Percentiles rank a stretch among this genome's conserved stretches.
These are phyloP conservation scores for Blastobasis lacticolella DNA, from an alignment of 2,888 invertebrate genomes.

Conservation along the genomic window DNA sequence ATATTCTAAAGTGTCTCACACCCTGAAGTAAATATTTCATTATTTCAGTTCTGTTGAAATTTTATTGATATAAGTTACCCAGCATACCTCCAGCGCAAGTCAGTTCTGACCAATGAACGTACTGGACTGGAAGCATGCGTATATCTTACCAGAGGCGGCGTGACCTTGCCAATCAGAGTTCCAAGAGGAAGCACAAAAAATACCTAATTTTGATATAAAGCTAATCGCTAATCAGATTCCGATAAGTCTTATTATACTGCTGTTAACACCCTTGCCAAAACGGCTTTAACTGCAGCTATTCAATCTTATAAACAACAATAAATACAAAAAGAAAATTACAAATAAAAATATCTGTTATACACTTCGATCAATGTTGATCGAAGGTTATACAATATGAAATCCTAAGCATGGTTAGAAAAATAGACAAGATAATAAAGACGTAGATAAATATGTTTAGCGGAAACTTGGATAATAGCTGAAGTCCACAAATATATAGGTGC, in stretches of 20 bases:
- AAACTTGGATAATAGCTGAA: too few relatives aligned
- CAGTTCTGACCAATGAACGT: too few relatives aligned
- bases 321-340: slow-evolving; percentile 2
- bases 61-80: not conserved
- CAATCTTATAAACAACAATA: slow-evolving; percentile 8
- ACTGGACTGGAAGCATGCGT: too few relatives aligned
- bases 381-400: not conserved
- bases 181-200: not conserved
- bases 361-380: too few relatives aligned
- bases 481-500: too few relatives aligned
- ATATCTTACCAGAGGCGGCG: too few relatives aligned
- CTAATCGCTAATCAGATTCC: not conserved
- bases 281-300: not conserved
- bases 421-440: not conserved
- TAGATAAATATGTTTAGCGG: too few relatives aligned
- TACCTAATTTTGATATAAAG: not conserved
- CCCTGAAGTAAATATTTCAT: slow-evolving; percentile 32
- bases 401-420: slow-evolving; percentile 1
- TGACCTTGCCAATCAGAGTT: too few relatives aligned
- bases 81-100: not conserved
- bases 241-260: slow-evolving; percentile 1
- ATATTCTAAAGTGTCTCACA: slow-evolving; percentile 50
- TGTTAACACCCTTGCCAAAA: not conserved
- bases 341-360: slow-evolving; percentile 1
- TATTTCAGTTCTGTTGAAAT: slow-evolving; percentile 23